Conservation (phyloP, 1,140 invertebrate species). For the Hylaeus volcanicus region DNA sequence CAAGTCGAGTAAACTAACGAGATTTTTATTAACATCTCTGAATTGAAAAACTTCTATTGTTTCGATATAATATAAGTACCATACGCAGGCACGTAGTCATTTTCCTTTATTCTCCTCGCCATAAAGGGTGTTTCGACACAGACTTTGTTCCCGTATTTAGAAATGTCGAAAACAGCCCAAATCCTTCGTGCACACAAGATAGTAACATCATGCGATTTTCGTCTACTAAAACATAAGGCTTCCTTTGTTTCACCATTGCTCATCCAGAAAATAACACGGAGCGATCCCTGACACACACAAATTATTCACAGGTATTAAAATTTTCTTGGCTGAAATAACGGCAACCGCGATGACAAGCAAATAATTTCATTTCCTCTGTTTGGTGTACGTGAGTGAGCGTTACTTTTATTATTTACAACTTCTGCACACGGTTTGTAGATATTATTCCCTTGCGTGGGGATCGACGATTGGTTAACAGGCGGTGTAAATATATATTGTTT, state of each 20-base stretch:
- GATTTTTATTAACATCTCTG: too few relatives aligned
- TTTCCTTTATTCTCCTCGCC: too few relatives aligned
- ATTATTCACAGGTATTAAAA: background rate
- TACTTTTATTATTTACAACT: slow-evolving; percentile 37
- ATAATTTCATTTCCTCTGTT: slow-evolving; percentile 44
- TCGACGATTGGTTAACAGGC: background rate
- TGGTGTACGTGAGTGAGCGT: slow-evolving; percentile 15
- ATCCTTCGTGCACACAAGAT: background rate
- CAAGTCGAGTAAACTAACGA: too few relatives aligned
- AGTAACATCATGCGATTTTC: background rate
- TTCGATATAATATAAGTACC: too few relatives aligned
- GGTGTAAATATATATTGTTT: slow-evolving; percentile 7
- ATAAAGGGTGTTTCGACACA: too few relatives aligned
- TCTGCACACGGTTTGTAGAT: background rate
- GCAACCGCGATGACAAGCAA: slow-evolving; percentile 4
- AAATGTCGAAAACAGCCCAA: background rate
- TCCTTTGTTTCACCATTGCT: background rate
- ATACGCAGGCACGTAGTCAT: too few relatives aligned
- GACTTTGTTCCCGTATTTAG: background rate
- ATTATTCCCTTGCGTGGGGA: too few relatives aligned
- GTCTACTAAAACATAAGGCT: background rate
- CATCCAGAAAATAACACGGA: too few relatives aligned
- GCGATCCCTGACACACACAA: background rate
- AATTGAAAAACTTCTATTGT: too few relatives aligned
- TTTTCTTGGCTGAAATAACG: background rate